These are phyloP conservation scores for Rotaria magnacalcarata DNA, from an alignment of 2,888 invertebrate genomes.

Conservation along the genomic window DNA sequence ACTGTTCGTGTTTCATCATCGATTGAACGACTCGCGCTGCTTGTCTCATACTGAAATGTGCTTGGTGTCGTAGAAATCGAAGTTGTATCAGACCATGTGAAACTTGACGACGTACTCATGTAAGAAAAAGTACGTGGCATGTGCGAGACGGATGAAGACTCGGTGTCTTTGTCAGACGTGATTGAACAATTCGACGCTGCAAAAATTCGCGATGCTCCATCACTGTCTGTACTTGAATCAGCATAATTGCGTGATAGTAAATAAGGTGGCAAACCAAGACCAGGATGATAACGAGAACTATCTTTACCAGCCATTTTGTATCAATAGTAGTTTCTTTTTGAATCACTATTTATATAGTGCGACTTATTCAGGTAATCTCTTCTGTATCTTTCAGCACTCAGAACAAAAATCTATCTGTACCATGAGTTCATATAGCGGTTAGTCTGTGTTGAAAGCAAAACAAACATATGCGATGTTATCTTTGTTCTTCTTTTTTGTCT, in stretches of 20 bases:
- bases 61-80: not conserved
- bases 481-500: too few relatives aligned
- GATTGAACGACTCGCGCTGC: not conserved
- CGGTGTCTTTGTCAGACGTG: not conserved
- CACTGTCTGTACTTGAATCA: not conserved
- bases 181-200: not conserved
- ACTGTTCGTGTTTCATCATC: not conserved
- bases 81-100: not conserved
- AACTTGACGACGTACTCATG: not conserved
- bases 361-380: not conserved
- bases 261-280: not conserved
- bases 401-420: constrained; percentile 4
- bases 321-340: not conserved
- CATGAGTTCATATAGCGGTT: not conserved
- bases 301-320: not conserved
- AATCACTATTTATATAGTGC: not conserved
- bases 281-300: not conserved
- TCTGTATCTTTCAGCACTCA: not conserved
- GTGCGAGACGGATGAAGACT: not conserved
- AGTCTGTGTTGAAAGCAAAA: not conserved
- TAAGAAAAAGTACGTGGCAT: not conserved
- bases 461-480: too few relatives aligned
- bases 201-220: not conserved
- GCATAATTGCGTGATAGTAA: not conserved
- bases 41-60: not conserved